Evolutionary conservation across 2,888 invertebrate species (phyloP).

Genomic region (Bedellia somnulentella): DNA sequence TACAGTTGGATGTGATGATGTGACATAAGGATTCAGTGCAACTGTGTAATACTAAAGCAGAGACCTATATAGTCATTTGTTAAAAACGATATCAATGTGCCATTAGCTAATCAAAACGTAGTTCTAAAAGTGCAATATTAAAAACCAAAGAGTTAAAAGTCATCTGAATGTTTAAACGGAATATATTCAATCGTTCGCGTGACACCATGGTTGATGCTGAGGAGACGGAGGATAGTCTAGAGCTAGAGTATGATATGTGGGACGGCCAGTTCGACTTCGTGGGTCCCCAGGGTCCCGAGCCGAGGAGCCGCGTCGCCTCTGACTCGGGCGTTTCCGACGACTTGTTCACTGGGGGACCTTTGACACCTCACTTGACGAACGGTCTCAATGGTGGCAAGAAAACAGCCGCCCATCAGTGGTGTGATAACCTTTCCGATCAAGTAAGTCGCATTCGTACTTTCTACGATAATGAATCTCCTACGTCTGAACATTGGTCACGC

Average conservation of each 20-base stretch:
- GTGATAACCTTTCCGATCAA: slow-evolving; percentile 64
- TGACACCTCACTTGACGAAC: slow-evolving; percentile 45
- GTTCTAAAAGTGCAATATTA: slow-evolving; percentile 34
- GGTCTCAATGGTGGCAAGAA: slow-evolving; percentile 60
- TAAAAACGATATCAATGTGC: no score
- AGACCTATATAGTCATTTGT: no score
- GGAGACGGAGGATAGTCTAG: slow-evolving; percentile 63
- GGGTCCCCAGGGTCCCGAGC: slow-evolving; percentile 57
- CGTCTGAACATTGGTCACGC: no score
- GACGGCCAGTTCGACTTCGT: slow-evolving; percentile 87
- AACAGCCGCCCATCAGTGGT: slow-evolving; percentile 58
- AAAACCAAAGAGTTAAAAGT: slow-evolving; percentile 28
- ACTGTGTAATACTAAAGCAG: no score
- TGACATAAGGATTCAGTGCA: no score
- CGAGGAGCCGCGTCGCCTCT: slow-evolving; percentile 34
- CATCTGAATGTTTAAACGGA: slow-evolving; percentile 50
- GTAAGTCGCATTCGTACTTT: slow-evolving; percentile 43
- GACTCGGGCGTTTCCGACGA: slow-evolving; percentile 46
- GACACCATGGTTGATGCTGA: slow-evolving; percentile 45
- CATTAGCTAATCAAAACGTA: neutral
- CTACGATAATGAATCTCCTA: no score
- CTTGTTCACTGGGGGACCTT: slow-evolving; percentile 44
- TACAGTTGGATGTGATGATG: no score
- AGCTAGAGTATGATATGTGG: slow-evolving; percentile 86
- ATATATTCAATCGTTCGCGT: slow-evolving; percentile 41